Conservation (phyloP, 2,797 vertebrate genomes). For the Pteronotus mesoamericanus region DNA sequence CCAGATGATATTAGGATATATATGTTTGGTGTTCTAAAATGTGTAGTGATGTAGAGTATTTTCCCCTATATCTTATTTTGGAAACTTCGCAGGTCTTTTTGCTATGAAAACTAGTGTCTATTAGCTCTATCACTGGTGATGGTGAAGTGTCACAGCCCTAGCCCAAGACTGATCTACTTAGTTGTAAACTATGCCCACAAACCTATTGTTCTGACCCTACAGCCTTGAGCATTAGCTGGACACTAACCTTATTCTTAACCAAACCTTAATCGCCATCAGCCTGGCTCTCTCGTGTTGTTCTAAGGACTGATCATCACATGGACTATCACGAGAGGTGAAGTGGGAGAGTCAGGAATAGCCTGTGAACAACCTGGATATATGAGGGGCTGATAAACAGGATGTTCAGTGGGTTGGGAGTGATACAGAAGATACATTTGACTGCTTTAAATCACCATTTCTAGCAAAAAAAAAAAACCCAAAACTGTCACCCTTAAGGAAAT, state of each 20-base stretch:
- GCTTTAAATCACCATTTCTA: neutral
- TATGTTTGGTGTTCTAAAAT: neutral
- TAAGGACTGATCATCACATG: neutral
- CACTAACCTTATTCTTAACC: neutral
- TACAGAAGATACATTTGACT: neutral
- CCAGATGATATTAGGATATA: neutral
- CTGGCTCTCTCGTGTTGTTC: neutral
- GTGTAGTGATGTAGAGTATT: neutral
- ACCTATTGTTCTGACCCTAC: neutral
- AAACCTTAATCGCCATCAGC: neutral
- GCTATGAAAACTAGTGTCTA: neutral
- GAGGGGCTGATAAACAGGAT: neutral
- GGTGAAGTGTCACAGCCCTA: neutral
- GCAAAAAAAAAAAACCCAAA: neutral
- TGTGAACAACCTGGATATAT: neutral
- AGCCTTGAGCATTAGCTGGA: neutral
- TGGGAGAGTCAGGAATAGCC: neutral
- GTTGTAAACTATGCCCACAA: neutral
- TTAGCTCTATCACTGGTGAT: neutral
- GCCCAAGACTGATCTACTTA: neutral
- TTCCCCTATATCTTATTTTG: neutral
- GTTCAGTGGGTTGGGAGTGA: neutral
- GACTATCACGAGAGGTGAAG: neutral
- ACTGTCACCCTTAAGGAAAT: neutral
- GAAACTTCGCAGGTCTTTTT: neutral